Evolutionary conservation across 2,113 vertebrate genomes (phyloP), one percentile per base, ranked within the genome.

Genomic region (Halichoeres trimaculatus): DNA sequence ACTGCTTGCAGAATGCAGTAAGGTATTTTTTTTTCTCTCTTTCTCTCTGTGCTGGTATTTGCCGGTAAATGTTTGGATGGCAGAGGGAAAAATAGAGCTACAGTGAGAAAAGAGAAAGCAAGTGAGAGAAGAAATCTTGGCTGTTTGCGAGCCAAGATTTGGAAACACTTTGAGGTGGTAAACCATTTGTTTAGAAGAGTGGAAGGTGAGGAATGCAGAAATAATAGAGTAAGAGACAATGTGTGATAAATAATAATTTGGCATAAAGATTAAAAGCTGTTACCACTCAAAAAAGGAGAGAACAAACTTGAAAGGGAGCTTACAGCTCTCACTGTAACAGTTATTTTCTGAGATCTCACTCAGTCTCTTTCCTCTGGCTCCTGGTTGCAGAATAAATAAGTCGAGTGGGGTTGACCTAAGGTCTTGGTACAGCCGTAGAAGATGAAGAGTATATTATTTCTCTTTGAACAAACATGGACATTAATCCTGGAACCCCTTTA

Each of bases 1-100:
- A 80, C 61, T 55, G 85, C 77, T 78, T 89, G 77, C 67, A 91
- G 88, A 93, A 91, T 81, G 80, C 70, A 77, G 71, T 70, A 83
- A 87, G 84, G 78, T 76, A 64, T 35, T 52, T 23, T 68, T 78
- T 84, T 85, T 76, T 52, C 16, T 35, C 17, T 55, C 19, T n/a
- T 53, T 54, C 67, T 67, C 55, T 83, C 54, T 75, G 30, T 62
- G 70, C 81, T 83, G 85, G 84, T 79, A 88, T 91, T 88, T 90
- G 85, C 80, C 38, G 72, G 89, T 87, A 82, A 86, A 81, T 78
- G 80, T 90, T 88, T 66, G 81, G 81, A 82, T 81, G 85, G 67
- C 70, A 70, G 80, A 61, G 56, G 22, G 47, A 86, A 84, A 87
- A 81, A 26, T 60, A 50, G 60, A 73, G 52, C 10, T 6, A 51